Evolutionary conservation across 2,113 vertebrate species (phyloP).

Genomic region (Junco hyemalis): DNA sequence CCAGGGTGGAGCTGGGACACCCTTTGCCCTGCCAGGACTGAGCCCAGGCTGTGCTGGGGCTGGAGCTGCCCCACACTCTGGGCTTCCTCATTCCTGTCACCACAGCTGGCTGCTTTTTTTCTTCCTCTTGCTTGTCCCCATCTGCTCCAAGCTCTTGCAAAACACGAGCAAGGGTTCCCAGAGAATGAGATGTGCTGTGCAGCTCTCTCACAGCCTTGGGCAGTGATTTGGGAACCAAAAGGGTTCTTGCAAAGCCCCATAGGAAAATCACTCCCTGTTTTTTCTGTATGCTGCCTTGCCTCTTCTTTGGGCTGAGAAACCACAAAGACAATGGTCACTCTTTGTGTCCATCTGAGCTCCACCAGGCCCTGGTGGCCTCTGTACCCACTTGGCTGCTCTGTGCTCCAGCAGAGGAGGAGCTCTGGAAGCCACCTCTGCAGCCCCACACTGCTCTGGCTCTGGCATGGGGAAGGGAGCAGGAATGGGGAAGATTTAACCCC

Average conservation of each 20-base stretch:
- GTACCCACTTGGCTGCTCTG: neutral
- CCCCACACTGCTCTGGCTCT: accelerated
- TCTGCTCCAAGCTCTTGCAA: neutral
- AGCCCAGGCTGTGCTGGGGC: neutral
- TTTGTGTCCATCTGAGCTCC: neutral
- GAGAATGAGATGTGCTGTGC: neutral
- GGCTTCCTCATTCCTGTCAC: slow-evolving; percentile 16
- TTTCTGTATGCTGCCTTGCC: neutral
- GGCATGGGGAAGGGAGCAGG: neutral
- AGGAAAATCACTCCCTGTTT: neutral
- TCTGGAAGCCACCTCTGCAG: neutral
- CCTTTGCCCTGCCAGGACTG: neutral
- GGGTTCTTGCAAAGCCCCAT: neutral
- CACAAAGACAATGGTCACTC: neutral
- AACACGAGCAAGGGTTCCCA: neutral
- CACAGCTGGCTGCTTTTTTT: accelerated
- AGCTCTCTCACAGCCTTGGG: neutral
- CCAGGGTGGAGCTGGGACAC: neutral
- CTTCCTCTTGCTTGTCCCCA: neutral
- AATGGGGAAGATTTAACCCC: neutral
- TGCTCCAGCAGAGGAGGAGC: neutral
- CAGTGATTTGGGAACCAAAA: neutral
- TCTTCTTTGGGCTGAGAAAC: neutral
- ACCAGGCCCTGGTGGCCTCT: neutral
- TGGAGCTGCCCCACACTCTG: neutral